A percentile compares a stretch with the other conserved stretches of the same genome.
phyloP scores from a whole-genome alignment of 2,888 invertebrate genomes.

The Ophion costatus region DNA sequence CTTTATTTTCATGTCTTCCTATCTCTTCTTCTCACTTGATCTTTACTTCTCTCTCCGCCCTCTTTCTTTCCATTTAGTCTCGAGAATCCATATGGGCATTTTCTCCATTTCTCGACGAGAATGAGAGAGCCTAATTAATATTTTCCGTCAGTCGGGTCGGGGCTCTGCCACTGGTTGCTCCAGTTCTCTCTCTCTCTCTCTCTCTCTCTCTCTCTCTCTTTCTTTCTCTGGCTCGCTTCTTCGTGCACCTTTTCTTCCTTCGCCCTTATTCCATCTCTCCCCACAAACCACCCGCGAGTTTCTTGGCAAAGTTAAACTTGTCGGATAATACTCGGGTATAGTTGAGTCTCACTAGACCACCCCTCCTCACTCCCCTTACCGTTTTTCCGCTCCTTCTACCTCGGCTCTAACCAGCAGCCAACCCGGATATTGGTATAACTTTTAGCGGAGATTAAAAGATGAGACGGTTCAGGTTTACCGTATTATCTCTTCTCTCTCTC shows the following conservation, averaged over 20 bases:
- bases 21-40: conserved; percentile 20
- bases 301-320: conserved; percentile 23
- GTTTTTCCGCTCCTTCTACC: not conserved
- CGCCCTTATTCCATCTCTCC: conserved; percentile 48
- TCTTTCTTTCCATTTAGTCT: not conserved
- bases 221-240: not conserved
- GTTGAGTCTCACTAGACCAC: too few relatives aligned
- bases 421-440: conserved; percentile 56
- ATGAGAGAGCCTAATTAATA: conserved; percentile 70
- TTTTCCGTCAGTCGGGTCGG: conserved; percentile 64
- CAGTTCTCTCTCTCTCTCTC: not conserved
- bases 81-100: not conserved
- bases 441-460: conserved; percentile 57
- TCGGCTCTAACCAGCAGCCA: not conserved
- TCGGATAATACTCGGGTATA: conserved; percentile 50
- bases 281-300: conserved; percentile 14
- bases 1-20: conserved; percentile 23
- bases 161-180: conserved; percentile 72
- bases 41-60: not conserved
- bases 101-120: conserved; percentile 52
- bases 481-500: conserved; percentile 22
- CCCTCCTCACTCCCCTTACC: conserved; percentile 3
- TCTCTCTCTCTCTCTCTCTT: too few relatives aligned
- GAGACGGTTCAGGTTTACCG: conserved; percentile 25
- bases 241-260: conserved; percentile 8